phyloP scores from a whole-genome alignment of 2,113 vertebrate genomes.

The Corvus cornix region DNA sequence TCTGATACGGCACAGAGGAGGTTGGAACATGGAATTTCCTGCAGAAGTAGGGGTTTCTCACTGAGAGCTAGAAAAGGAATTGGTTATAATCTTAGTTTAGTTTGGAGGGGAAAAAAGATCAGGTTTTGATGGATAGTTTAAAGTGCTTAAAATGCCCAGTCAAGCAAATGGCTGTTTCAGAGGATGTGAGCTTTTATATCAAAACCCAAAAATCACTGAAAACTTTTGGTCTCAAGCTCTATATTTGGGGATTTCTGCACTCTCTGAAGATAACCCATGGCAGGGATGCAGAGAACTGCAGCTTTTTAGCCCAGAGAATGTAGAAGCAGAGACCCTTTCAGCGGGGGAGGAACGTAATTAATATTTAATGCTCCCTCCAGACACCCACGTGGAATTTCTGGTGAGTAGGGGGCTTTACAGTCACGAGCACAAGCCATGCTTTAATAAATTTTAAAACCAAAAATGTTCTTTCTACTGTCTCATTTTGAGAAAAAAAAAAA shows the following conservation, averaged over 20 bases:
- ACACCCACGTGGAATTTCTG: constrained; percentile 5
- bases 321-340: neutral
- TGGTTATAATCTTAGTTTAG: neutral
- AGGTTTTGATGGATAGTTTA: neutral
- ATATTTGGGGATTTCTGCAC: neutral
- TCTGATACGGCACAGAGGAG: neutral
- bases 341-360: constrained; percentile 29
- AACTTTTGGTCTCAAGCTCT: neutral
- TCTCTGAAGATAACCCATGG: neutral
- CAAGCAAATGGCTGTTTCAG: neutral
- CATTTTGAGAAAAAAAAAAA: neutral
- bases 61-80: neutral
- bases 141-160: neutral
- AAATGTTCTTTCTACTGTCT: neutral
- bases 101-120: neutral
- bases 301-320: constrained; percentile 20
- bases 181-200: neutral
- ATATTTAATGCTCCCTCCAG: neutral
- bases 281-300: neutral
- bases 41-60: neutral
- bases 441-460: neutral
- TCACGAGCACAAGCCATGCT: neutral
- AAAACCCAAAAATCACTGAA: neutral
- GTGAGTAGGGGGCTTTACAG: constrained; percentile 12
- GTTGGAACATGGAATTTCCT: accelerated